Base-by-base conservation (phyloP, 2,888 invertebrate species). In the Drosophila paranaensis region DNA sequence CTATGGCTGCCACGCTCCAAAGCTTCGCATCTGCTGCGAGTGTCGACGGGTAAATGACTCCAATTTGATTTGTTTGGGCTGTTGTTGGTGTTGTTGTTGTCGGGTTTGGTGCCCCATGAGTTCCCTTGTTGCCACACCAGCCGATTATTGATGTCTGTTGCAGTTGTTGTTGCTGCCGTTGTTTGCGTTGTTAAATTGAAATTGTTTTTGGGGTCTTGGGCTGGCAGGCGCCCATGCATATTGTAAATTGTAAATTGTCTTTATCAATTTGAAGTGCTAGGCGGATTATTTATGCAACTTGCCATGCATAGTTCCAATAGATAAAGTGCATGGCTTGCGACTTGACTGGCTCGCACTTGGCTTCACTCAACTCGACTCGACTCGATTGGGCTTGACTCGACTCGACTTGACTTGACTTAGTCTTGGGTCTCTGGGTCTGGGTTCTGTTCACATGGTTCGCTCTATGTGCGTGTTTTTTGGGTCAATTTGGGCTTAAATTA, bases 401-500 rank as follows among this genome's bases (percentile, higher is more conserved):
- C 66, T 27, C 69, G 53, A 55, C 67, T 68, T 71, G 35, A 14
- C 16, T 48, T 30, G 50, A n/a, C 16, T 50, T 50, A 30, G 72
- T 60, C 50, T 53, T n/a, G 39, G 39, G 53, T 27, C 53, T 53
- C 10, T 51, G 55, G 48, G 14, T 46, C 8, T 27, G 46, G 48
- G 30, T 65, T 63, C 63, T 64, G 77, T 77, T 72, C 78, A 73
- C 74, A 76, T 77, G 76, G 20, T 25, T 42, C 45, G 35, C 25
- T 16, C 33, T 16, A 10, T 25, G 37, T 48, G 27, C 39, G 16
- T 45, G 55, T 39, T 89, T 89, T 85, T 86, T 86, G 77, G 85
- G 85, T 85, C 89, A 85, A 79, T 87, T 81, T 89, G 89, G 82
- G 88, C 82, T 86, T 86, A 84, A 89, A 89, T 87, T 74, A 89